These are phyloP conservation scores for Nineta flava DNA, from an alignment of 2,888 invertebrate genomes.

Conservation along the genomic window DNA sequence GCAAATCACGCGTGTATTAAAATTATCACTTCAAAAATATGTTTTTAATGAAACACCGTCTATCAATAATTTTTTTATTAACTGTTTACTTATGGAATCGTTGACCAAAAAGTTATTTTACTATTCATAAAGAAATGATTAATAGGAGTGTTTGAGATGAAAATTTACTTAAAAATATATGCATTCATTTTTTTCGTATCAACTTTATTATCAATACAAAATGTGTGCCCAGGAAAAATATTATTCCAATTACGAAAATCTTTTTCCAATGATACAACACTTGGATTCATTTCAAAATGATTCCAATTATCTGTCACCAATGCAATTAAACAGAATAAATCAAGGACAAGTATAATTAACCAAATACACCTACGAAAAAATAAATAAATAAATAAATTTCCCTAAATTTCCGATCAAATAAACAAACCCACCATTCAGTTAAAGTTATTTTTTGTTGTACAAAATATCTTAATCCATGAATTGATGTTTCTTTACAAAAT, in stretches of 20 bases:
- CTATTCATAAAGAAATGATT: no score
- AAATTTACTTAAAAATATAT: constrained; percentile 22
- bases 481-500: background rate
- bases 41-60: no score
- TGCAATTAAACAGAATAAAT: constrained; percentile 29
- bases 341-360: constrained; percentile 22
- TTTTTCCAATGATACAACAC: constrained; percentile 45
- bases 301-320: constrained; percentile 36
- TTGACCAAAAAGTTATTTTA: no score
- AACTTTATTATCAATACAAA: constrained; percentile 30
- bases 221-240: constrained; percentile 38
- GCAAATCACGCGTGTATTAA: no score
- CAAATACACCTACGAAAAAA: constrained; percentile 25
- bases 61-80: no score
- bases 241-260: constrained; percentile 44
- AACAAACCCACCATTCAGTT: background rate
- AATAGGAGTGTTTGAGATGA: no score
- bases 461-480: background rate
- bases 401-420: background rate
- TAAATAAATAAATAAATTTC: background rate
- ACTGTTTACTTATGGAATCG: no score
- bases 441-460: background rate
- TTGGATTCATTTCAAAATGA: constrained; percentile 41
- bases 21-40: no score
- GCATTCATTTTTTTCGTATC: constrained; percentile 22